phyloP scores from a whole-genome alignment of 92 coral and sea anemone genomes.

The Porites evermanni region DNA sequence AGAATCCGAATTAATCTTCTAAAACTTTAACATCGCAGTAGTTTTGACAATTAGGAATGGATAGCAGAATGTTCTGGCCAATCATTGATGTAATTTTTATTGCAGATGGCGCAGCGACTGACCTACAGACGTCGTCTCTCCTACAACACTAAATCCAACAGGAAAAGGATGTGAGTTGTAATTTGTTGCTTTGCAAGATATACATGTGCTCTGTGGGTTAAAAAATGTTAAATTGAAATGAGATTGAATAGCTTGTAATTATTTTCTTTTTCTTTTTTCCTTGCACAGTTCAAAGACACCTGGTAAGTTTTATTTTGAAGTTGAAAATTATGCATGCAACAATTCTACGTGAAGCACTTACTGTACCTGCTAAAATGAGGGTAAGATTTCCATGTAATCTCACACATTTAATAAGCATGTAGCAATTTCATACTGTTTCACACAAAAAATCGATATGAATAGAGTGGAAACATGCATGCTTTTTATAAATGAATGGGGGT shows the following conservation, averaged over 20 bases:
- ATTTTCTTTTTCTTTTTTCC: constrained; percentile 10
- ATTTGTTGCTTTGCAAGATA: background rate
- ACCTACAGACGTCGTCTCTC: constrained; percentile 98
- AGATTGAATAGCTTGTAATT: background rate
- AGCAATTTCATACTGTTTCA: too few species aligned
- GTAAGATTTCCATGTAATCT: too few species aligned
- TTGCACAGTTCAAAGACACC: constrained; percentile 94
- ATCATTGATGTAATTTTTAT: constrained; percentile 33
- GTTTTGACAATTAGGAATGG: background rate
- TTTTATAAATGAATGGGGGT: too few species aligned
- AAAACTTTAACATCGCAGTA: constrained; percentile 18
- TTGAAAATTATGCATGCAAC: background rate
- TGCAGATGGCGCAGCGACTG: constrained; percentile 97
- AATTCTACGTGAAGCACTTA: background rate
- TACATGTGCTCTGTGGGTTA: background rate
- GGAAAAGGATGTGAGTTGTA: constrained; percentile 88
- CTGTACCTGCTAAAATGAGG: background rate
- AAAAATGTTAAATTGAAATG: background rate
- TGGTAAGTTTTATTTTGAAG: constrained; percentile 67
- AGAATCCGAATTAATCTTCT: constrained; percentile 75
- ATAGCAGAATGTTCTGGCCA: constrained; percentile 22
- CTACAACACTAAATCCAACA: constrained; percentile 95
- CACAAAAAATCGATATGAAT: too few species aligned
- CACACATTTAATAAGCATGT: too few species aligned
- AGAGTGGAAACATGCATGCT: too few species aligned